A percentile compares a stretch with the other conserved stretches of the same genome.
phyloP scores from a whole-genome alignment of 2,113 vertebrate species.

The Halcyon malimbica region DNA sequence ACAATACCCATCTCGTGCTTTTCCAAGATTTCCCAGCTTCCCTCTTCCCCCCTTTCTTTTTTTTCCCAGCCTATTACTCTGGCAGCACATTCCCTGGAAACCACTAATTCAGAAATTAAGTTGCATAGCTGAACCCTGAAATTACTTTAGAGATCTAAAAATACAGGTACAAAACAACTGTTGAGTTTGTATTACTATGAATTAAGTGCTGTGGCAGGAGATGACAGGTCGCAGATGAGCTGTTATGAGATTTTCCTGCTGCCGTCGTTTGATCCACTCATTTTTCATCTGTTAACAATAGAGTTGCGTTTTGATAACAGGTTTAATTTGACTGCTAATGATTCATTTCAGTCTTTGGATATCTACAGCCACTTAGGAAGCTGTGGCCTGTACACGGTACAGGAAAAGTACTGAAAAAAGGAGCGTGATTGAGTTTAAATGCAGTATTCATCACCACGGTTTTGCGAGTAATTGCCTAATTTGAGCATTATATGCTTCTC shows the following conservation, averaged over 20 bases:
- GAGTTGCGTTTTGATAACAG: conserved; percentile 22
- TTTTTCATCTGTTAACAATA: conserved; percentile 28
- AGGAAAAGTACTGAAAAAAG: background rate
- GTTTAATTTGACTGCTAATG: conserved; percentile 58
- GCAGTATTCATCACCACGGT: background rate
- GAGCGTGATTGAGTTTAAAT: background rate
- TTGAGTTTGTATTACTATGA: background rate
- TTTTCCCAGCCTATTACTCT: background rate
- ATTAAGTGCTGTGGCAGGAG: background rate
- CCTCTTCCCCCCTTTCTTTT: background rate
- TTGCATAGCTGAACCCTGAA: background rate
- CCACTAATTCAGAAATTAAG: background rate
- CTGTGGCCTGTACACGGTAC: background rate
- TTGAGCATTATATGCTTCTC: background rate
- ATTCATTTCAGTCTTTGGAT: conserved; percentile 16
- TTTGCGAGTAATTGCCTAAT: background rate
- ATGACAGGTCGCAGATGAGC: conserved; percentile 7
- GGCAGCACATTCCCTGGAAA: background rate
- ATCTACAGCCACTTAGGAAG: background rate
- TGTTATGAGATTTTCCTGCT: conserved; percentile 18
- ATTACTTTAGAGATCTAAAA: conserved; percentile 23
- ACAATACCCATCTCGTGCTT: background rate
- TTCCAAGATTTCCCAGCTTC: background rate
- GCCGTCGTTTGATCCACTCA: background rate
- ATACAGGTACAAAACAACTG: conserved; percentile 20